A percentile compares a stretch with the other conserved stretches of the same genome.
These are phyloP conservation scores for Scomber colias DNA, from an alignment of 2,113 vertebrate species.

Conservation along the genomic window DNA sequence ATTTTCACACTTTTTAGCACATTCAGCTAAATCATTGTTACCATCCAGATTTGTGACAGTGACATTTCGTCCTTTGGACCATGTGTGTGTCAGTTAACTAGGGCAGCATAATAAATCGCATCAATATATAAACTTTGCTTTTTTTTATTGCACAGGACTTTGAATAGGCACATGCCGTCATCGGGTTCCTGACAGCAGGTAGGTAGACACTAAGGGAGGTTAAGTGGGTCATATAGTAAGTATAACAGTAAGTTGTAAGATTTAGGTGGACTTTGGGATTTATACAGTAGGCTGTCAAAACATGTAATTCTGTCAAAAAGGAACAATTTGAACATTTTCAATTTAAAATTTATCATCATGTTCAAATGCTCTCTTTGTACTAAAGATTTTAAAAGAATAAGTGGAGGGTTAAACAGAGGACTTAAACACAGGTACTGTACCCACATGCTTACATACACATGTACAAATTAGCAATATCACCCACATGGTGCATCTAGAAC, in stretches of 20 bases:
- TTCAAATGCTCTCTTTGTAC: not conserved
- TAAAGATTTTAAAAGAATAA: not conserved
- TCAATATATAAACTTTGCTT: not conserved
- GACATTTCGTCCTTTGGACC: slow-evolving; percentile 7
- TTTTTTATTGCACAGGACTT: not conserved
- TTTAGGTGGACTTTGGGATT: not conserved
- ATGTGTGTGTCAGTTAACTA: not conserved
- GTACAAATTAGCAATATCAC: not conserved
- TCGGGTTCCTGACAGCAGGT: not conserved
- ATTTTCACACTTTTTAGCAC: not conserved
- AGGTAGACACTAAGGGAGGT: not conserved
- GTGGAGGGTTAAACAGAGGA: slow-evolving; percentile 2
- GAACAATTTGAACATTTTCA: too few species aligned
- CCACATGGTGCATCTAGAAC: not conserved
- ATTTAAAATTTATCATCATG: too few species aligned
- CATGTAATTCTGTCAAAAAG: too few species aligned
- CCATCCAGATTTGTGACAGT: not conserved
- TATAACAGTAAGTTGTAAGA: not conserved
- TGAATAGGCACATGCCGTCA: not conserved
- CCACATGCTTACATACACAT: not conserved
- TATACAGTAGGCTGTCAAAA: too few species aligned
- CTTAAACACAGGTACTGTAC: not conserved
- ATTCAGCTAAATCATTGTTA: not conserved
- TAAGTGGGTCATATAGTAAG: not conserved
- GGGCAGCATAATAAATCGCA: not conserved